Evolutionary conservation across 2,888 invertebrate genomes (phyloP).

Genomic region (Hermaeophaga mercurialis): DNA sequence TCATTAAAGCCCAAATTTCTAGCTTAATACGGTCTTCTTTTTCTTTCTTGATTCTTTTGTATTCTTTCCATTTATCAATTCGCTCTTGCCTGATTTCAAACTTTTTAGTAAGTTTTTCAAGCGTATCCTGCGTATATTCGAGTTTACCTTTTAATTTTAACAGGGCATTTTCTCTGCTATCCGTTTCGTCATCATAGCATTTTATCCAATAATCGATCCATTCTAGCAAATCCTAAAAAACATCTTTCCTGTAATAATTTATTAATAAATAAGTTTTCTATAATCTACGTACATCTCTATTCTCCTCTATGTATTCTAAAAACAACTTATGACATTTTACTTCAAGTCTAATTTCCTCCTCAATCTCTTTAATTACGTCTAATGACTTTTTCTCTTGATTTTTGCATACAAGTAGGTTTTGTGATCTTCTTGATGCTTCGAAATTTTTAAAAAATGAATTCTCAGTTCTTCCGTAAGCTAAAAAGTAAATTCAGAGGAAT

Average conservation of each 20-base stretch:
- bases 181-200: slow-evolving; percentile 48
- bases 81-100: slow-evolving; percentile 40
- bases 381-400: slow-evolving; percentile 37
- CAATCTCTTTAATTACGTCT: slow-evolving; percentile 36
- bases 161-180: slow-evolving; percentile 44
- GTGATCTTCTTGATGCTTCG: slow-evolving; percentile 46
- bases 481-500: no score
- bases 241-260: no score
- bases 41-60: slow-evolving; percentile 38
- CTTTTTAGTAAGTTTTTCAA: slow-evolving; percentile 29
- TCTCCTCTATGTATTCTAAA: slow-evolving; percentile 44
- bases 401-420: slow-evolving; percentile 42
- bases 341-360: slow-evolving; percentile 41
- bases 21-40: slow-evolving; percentile 33
- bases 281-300: slow-evolving; percentile 41
- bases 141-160: slow-evolving; percentile 39
- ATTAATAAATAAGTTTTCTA: no score
- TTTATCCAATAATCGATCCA: slow-evolving; percentile 50
- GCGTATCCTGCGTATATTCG: slow-evolving; percentile 42
- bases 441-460: slow-evolving; percentile 42
- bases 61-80: slow-evolving; percentile 45
- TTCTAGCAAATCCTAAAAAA: slow-evolving; percentile 42
- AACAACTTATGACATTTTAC: slow-evolving; percentile 45
- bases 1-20: slow-evolving; percentile 41
- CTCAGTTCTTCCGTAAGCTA: slow-evolving; percentile 34